Evolutionary conservation across 2,113 vertebrate species (phyloP).

Genomic region (Bothrops jararaca): DNA sequence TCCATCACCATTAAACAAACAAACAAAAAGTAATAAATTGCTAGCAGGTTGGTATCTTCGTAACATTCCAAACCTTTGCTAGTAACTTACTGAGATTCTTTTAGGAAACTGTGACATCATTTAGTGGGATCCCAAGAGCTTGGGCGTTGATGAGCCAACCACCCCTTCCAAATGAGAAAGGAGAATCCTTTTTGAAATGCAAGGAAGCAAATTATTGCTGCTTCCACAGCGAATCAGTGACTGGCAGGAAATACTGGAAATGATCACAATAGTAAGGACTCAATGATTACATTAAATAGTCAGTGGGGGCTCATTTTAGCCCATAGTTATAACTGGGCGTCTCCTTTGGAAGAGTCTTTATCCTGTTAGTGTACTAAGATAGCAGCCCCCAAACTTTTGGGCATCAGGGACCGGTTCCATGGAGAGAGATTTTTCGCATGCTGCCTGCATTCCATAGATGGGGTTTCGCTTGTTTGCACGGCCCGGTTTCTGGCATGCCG

Average conservation of each 20-base stretch:
- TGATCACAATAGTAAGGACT: not conserved
- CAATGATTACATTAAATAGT: not conserved
- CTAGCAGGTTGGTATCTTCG: not conserved
- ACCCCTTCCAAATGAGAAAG: not conserved
- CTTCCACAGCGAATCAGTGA: not conserved
- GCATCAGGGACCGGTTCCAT: too few relatives aligned
- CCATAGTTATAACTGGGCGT: not conserved
- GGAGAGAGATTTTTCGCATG: too few relatives aligned
- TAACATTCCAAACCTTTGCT: not conserved
- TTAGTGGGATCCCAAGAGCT: not conserved
- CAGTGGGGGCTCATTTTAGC: not conserved
- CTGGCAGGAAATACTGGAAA: not conserved
- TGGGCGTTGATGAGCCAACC: not conserved
- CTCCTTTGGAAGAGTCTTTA: not conserved
- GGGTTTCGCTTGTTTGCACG: too few relatives aligned
- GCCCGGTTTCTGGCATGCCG: too few relatives aligned
- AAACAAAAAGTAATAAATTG: not conserved
- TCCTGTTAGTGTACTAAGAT: not conserved
- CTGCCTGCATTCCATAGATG: too few relatives aligned
- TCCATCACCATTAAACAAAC: not conserved
- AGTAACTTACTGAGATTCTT: not conserved
- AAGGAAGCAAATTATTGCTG: not conserved
- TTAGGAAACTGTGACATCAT: not conserved
- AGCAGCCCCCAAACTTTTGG: too few relatives aligned
- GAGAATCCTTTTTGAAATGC: not conserved